Evolutionary conservation across 2,113 vertebrate genomes (phyloP), one percentile per base, ranked within the genome.

Genomic region (Pseudopodoces humilis): DNA sequence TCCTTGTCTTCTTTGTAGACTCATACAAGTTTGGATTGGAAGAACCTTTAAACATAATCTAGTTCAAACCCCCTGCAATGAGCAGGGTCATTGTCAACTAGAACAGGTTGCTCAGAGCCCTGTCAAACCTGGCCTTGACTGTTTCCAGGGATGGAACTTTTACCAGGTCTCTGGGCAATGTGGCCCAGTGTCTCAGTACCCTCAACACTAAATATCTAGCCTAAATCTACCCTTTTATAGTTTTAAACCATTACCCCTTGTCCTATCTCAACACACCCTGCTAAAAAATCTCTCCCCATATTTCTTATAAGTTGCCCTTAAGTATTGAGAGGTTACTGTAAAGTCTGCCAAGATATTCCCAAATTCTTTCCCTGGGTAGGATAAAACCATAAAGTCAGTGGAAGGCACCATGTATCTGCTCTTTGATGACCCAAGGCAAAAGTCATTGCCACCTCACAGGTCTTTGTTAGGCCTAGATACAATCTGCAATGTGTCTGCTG

Each of bases 261-360:
- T 53, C 11, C 16, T 67, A 1, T 37, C 1, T 5, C 27, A 41
- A 41, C 20, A 46, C 1, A 0, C 10, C 10, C 14, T 46, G 12
- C 17, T 52, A 49, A 47, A 60, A 77, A 47, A 1, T 41, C 22
- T 79, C 19, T 33, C 9, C 21, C 15, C 10, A 8, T 39, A 47
- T 46, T 86, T 76, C 53, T 64, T 59, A 8, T 6, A 25, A 55
- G 1, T 9, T 23, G 6, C 2, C 13, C 19, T 80, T 68, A 52
- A 52, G 9, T 18, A 22, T 8, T 65, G 24, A 74, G 88, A 86
- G 15, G 10, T 21, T 67, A 7, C 25, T 68, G 2, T 20, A 43
- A 72, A 3, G 11, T 44, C 4, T 82, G 16, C 58, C 22, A 50
- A 24, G 11, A 17, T 43, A 33, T 59, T 86, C 27, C 39, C 35